Percentiles rank a stretch among this genome's conserved stretches.
Evolutionary conservation across 2,797 vertebrate genomes (phyloP).

Genomic region (Bothrops alternatus): DNA sequence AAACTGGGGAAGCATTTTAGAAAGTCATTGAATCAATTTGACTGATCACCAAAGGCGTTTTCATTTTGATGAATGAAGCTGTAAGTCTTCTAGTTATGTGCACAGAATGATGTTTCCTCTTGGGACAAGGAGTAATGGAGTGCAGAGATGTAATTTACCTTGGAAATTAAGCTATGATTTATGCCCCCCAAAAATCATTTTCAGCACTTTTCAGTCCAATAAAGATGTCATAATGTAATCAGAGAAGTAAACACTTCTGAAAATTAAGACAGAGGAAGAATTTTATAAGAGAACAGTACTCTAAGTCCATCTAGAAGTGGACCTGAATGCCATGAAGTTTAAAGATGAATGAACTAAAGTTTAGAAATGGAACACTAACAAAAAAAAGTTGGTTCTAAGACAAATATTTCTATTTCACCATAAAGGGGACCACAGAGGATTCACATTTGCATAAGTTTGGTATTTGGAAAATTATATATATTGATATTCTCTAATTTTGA

Average conservation of each 20-base stretch:
- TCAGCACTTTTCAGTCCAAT: neutral
- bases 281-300: neutral
- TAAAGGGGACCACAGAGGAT: neutral
- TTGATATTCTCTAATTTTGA: neutral
- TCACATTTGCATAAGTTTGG: neutral
- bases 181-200: conserved; percentile 2
- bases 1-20: neutral
- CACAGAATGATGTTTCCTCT: neutral
- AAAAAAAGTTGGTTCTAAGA: neutral
- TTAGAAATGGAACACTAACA: neutral
- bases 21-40: neutral
- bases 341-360: neutral
- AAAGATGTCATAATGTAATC: neutral
- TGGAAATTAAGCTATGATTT: neutral
- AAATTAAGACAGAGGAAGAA: neutral
- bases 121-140: neutral
- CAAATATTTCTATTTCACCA: neutral
- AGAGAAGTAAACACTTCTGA: neutral
- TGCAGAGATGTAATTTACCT: conserved; percentile 13
- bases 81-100: neutral
- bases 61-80: conserved; percentile 4
- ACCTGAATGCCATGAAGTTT: neutral
- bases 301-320: neutral
- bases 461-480: neutral
- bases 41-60: neutral